Conservation (phyloP, 2,113 vertebrate genomes). For the human (Homo sapiens) region DNA sequence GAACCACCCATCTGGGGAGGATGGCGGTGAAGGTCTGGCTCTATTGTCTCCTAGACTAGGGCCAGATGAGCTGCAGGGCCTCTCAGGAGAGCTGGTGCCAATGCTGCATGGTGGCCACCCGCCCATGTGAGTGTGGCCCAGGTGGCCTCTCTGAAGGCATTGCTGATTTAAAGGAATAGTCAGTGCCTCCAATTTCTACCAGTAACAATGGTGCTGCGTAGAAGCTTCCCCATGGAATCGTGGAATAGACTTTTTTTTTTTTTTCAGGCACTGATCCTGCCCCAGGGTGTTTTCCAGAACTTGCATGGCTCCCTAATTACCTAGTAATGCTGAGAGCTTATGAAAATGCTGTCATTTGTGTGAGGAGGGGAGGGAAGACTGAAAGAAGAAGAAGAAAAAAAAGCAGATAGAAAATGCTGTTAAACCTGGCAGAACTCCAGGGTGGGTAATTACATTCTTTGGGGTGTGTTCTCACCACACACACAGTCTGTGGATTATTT, state of each 20-base stretch:
- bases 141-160: background rate
- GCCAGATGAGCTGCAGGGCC: background rate
- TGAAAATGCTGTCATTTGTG: conserved; percentile 75
- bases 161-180: background rate
- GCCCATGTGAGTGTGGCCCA: accelerated
- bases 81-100: background rate
- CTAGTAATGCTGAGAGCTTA: conserved; percentile 57
- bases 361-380: conserved; percentile 55
- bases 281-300: conserved; percentile 66
- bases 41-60: background rate
- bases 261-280: conserved; percentile 43
- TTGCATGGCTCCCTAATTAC: conserved; percentile 75
- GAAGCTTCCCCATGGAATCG: background rate
- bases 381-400: conserved; percentile 58
- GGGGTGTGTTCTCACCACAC: conserved; percentile 47
- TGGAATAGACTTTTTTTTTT: background rate
- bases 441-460: conserved; percentile 74
- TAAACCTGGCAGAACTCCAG: conserved; percentile 78
- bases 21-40: background rate
- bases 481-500: conserved; percentile 79
- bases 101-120: accelerated
- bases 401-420: conserved; percentile 65
- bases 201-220: background rate
- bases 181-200: background rate
- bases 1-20: background rate